Evolutionary conservation across 2,888 invertebrate species (phyloP).

Genomic region (Mesorhabditis belari): DNA sequence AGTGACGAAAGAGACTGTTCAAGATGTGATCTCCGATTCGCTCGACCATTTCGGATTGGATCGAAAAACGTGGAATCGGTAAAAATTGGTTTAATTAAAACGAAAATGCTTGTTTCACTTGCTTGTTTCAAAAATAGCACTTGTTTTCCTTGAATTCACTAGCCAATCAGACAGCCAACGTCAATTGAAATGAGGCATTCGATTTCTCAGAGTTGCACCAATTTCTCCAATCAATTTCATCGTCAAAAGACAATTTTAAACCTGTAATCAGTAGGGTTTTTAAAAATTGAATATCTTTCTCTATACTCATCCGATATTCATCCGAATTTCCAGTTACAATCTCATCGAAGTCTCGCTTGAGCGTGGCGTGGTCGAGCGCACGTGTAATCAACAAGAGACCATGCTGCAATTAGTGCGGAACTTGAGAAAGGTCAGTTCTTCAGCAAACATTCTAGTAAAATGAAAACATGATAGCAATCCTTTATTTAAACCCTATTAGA

Average conservation of each 20-base stretch:
- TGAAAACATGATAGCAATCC: too few species aligned
- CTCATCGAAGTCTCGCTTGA: slow-evolving; percentile 92
- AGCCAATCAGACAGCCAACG: too few species aligned
- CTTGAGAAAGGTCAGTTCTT: slow-evolving; percentile 39
- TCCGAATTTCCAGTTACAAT: slow-evolving; percentile 61
- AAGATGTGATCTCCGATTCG: slow-evolving; percentile 79
- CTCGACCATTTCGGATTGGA: slow-evolving; percentile 59
- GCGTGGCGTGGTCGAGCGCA: slow-evolving; percentile 63
- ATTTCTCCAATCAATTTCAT: too few species aligned
- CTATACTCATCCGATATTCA: background rate
- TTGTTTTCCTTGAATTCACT: too few species aligned
- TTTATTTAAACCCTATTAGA: too few species aligned
- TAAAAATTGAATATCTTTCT: background rate
- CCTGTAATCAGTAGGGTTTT: too few species aligned
- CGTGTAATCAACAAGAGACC: slow-evolving; percentile 49
- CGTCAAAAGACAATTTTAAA: too few species aligned
- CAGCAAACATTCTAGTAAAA: background rate
- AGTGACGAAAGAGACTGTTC: slow-evolving; percentile 79
- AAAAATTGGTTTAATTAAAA: background rate
- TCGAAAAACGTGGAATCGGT: slow-evolving; percentile 59
- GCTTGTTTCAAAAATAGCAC: too few species aligned
- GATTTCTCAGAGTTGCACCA: too few species aligned
- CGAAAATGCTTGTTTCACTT: too few species aligned
- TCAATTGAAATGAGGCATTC: too few species aligned
- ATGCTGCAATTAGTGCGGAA: slow-evolving; percentile 51